A percentile compares a stretch with the other conserved stretches of the same genome.
These are phyloP conservation scores for Clarias macrocephalus DNA, from an alignment of 2,113 vertebrate genomes.

Conservation along the genomic window DNA sequence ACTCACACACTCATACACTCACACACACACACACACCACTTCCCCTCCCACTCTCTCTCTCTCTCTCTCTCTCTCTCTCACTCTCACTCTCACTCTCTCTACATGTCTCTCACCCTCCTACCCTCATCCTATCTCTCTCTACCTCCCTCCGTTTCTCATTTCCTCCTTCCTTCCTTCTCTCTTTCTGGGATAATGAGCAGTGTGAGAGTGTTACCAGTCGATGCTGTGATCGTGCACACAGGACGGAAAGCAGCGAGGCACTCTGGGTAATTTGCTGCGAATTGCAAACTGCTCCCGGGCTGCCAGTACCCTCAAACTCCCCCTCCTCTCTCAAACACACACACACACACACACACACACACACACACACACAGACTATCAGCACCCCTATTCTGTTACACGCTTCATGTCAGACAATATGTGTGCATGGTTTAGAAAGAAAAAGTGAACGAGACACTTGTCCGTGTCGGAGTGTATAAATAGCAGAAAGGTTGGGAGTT, in stretches of 20 bases:
- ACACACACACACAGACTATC: constrained; percentile 11
- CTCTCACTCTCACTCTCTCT: neutral
- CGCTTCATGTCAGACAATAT: constrained; percentile 6
- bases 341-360: constrained; percentile 7
- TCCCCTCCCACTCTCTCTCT: neutral
- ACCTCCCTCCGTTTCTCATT: constrained; percentile 11
- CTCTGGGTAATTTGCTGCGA: constrained; percentile 49
- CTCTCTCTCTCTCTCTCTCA: neutral
- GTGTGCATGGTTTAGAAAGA: neutral
- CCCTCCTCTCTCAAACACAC: constrained; percentile 4
- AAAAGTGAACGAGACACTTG: neutral
- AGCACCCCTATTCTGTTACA: neutral
- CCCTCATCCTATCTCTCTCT: neutral
- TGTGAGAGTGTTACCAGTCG: constrained; percentile 12
- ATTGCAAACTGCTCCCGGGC: constrained; percentile 37
- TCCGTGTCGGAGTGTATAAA: constrained; percentile 9
- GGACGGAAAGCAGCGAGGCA: constrained; percentile 28
- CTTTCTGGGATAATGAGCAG: constrained; percentile 20
- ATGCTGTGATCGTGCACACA: neutral
- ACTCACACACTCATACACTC: neutral
- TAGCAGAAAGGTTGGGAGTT: neutral
- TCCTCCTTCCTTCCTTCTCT: constrained; percentile 17
- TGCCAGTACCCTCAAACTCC: neutral
- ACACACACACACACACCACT: constrained; percentile 3
- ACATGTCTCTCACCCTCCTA: neutral